Percentiles rank a stretch among this genome's conserved stretches.
Conservation (phyloP, 2,888 invertebrate species). For the Heliconius charithonia region DNA sequence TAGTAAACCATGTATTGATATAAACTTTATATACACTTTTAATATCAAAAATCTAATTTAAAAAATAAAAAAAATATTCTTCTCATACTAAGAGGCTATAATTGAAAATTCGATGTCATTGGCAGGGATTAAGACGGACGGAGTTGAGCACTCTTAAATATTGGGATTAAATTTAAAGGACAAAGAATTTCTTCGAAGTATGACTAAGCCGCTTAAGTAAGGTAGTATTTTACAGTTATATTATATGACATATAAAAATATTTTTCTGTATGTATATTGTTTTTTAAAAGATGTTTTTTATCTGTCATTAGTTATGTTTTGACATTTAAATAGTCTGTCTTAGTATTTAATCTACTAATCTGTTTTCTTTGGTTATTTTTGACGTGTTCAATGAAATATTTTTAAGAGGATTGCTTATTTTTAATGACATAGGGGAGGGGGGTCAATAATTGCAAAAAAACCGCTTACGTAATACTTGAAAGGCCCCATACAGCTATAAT, state of each 20-base stretch:
- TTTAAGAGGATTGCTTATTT: too few species aligned
- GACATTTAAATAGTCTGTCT: neutral
- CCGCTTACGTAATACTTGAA: too few species aligned
- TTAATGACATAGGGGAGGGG: too few species aligned
- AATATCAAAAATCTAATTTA: neutral
- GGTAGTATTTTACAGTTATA: slow-evolving; percentile 25
- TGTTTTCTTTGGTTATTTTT: too few species aligned
- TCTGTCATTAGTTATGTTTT: neutral
- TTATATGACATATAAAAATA: neutral
- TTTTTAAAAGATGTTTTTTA: neutral
- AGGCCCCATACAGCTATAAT: neutral
- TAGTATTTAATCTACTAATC: neutral
- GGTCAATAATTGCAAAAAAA: too few species aligned
- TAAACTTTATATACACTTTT: neutral
- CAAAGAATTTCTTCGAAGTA: slow-evolving; percentile 27
- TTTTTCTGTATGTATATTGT: neutral
- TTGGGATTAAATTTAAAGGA: slow-evolving; percentile 37
- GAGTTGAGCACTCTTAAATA: slow-evolving; percentile 28
- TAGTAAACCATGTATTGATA: neutral
- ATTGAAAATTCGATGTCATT: slow-evolving; percentile 34
- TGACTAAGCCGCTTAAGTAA: slow-evolving; percentile 33
- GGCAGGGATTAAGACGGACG: slow-evolving; percentile 30
- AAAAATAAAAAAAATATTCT: neutral
- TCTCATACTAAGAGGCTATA: slow-evolving; percentile 5
- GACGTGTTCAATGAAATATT: too few species aligned